A percentile compares a stretch with the other conserved stretches of the same genome.
These are phyloP conservation scores for Microtus richardsoni DNA, from an alignment of 2,113 vertebrate species.

Conservation along the genomic window DNA sequence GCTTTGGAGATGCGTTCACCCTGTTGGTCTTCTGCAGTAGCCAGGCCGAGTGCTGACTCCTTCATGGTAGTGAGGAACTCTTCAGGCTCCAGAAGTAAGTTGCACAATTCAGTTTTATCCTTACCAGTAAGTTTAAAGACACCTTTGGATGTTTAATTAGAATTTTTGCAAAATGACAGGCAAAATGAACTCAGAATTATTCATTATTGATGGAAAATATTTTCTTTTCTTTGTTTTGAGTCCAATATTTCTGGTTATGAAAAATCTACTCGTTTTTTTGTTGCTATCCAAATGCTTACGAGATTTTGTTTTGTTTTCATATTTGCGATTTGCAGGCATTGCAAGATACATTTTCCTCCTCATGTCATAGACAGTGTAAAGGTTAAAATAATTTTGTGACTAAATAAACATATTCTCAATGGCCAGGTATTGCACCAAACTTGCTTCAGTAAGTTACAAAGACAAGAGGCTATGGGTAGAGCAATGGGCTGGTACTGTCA, in stretches of 20 bases:
- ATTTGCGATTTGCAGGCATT: neutral
- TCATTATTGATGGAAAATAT: neutral
- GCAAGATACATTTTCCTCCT: neutral
- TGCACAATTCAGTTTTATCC: neutral
- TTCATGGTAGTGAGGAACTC: slow-evolving; percentile 69
- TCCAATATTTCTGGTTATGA: neutral
- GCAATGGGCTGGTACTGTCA: neutral
- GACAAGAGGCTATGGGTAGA: neutral
- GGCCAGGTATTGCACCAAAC: neutral
- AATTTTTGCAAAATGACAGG: neutral
- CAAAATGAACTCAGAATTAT: neutral
- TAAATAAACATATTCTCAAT: neutral
- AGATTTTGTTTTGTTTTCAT: neutral
- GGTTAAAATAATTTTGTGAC: neutral
- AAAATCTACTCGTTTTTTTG: neutral
- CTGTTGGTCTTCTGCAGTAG: slow-evolving; percentile 63
- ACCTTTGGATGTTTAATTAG: neutral
- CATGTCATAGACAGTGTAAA: neutral
- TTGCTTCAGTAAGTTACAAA: neutral
- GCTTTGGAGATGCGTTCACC: slow-evolving; percentile 76
- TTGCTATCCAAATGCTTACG: neutral
- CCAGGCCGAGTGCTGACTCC: slow-evolving; percentile 68
- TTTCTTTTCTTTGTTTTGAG: neutral
- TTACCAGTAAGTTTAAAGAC: neutral
- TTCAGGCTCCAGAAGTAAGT: slow-evolving; percentile 81